A percentile compares a stretch with the other conserved stretches of the same genome.
Conservation (phyloP, 2,888 invertebrate genomes). For the Polydrusus cervinus region DNA sequence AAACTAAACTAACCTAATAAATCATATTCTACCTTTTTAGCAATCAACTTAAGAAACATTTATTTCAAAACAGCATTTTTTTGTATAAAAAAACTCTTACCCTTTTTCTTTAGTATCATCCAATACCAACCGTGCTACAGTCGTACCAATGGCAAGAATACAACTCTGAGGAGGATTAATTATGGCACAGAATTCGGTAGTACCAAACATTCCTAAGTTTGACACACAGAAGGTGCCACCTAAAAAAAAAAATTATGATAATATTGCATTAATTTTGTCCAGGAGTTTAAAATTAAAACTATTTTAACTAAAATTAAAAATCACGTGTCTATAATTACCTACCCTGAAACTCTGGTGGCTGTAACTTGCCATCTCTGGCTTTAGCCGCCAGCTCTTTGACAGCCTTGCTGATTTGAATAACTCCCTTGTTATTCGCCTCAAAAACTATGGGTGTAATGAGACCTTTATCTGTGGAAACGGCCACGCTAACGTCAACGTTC, state of each 20-base stretch:
- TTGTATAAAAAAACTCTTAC: conserved; percentile 72
- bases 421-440: conserved; percentile 91
- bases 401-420: conserved; percentile 86
- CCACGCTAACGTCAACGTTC: conserved; percentile 96
- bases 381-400: conserved; percentile 88
- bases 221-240: conserved; percentile 95
- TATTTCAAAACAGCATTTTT: too few species aligned
- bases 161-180: conserved; percentile 97
- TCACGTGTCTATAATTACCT: neutral
- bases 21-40: too few species aligned
- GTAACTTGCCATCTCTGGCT: conserved; percentile 91
- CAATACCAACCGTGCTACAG: conserved; percentile 84
- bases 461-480: conserved; percentile 95
- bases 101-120: conserved; percentile 82
- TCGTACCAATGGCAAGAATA: conserved; percentile 92
- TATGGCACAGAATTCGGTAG: conserved; percentile 92
- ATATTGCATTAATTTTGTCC: neutral
- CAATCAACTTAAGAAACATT: too few species aligned
- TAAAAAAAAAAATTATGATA: conserved; percentile 37
- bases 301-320: too few species aligned
- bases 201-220: conserved; percentile 95
- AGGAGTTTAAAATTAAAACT: too few species aligned
- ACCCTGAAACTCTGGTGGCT: conserved; percentile 95
- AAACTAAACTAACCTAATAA: too few species aligned
- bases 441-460: conserved; percentile 97